Conservation (phyloP, 1,140 invertebrate species). For the Hormaphis cornu region DNA sequence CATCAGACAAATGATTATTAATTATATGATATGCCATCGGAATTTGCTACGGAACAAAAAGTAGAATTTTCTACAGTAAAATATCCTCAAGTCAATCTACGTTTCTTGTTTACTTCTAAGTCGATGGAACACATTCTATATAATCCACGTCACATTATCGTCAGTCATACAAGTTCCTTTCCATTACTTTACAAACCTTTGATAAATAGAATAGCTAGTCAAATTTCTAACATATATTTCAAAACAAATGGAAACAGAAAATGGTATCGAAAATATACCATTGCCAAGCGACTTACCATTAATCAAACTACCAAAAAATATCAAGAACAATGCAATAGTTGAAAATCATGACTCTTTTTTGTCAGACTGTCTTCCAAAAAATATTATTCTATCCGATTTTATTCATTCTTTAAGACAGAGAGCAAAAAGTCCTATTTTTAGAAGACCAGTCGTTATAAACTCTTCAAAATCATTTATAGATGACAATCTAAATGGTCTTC, state of each 20-base stretch:
- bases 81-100: neutral
- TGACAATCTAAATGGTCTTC: constrained; percentile 61
- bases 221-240: neutral
- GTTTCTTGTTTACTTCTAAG: neutral
- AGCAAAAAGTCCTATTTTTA: constrained; percentile 22
- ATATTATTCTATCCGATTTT: constrained; percentile 20
- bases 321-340: constrained; percentile 11
- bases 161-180: constrained; percentile 14
- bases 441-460: constrained; percentile 22
- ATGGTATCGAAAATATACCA: constrained; percentile 31
- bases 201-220: constrained; percentile 2
- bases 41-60: constrained; percentile 8
- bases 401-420: constrained; percentile 19
- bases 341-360: constrained; percentile 30
- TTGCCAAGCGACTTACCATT: constrained; percentile 9
- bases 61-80: constrained; percentile 25
- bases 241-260: constrained; percentile 28
- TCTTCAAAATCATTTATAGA: neutral
- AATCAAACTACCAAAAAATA: neutral
- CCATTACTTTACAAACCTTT: neutral
- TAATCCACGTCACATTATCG: neutral
- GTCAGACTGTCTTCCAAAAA: constrained; percentile 24
- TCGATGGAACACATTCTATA: constrained; percentile 24
- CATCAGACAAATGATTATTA: constrained; percentile 26
- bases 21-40: constrained; percentile 24